phyloP scores from a whole-genome alignment of 2,797 vertebrate species.

The Rallus crepitans region DNA sequence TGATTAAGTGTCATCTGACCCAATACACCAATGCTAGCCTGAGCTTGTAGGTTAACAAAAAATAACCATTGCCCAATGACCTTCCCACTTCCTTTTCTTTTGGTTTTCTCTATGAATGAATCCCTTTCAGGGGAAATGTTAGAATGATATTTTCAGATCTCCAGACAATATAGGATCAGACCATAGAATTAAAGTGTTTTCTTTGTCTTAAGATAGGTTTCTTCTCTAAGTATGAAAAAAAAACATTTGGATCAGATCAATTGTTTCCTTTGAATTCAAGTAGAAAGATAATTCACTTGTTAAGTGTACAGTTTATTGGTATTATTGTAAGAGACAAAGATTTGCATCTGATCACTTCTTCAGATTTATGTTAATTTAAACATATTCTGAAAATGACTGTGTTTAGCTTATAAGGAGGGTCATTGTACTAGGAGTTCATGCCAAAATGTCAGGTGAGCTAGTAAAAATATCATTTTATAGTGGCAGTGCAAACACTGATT shows the following conservation, averaged over 20 bases:
- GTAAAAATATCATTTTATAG: neutral
- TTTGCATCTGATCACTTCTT: neutral
- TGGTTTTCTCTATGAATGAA: slow-evolving; percentile 73
- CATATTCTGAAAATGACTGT: neutral
- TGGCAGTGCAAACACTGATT: neutral
- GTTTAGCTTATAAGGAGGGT: neutral
- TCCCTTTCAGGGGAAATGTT: slow-evolving; percentile 57
- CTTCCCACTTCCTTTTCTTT: slow-evolving; percentile 72
- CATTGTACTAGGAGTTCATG: neutral
- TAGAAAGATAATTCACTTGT: slow-evolving; percentile 4
- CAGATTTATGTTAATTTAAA: slow-evolving; percentile 11
- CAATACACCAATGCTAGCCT: slow-evolving; percentile 70
- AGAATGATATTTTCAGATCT: slow-evolving; percentile 60
- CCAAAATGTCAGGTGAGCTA: neutral
- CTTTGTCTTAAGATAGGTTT: slow-evolving; percentile 67
- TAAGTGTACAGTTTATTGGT: neutral
- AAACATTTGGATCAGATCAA: neutral
- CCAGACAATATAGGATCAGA: slow-evolving; percentile 66
- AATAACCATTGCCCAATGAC: slow-evolving; percentile 56
- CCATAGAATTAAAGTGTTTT: slow-evolving; percentile 70
- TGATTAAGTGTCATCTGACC: slow-evolving; percentile 71
- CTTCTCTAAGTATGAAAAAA: slow-evolving; percentile 42
- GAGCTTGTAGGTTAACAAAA: slow-evolving; percentile 58
- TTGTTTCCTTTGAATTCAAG: slow-evolving; percentile 41
- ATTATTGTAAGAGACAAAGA: neutral